Base-by-base conservation (phyloP, 2,888 invertebrate species). In the Drosophila percnosoma region DNA sequence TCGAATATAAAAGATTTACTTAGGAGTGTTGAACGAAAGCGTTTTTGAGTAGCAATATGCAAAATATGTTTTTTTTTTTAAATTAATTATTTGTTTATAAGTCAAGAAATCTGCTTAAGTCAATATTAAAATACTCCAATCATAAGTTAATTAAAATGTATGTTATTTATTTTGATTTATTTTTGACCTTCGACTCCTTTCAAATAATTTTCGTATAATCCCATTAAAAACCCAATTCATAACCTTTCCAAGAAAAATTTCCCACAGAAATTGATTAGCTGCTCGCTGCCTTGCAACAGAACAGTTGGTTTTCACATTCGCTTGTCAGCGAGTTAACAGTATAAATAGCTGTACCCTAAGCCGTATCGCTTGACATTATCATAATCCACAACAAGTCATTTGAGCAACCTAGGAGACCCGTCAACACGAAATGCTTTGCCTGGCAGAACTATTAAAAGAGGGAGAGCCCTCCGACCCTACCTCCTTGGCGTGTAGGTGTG, bases 381-480 rank as follows among this genome's bases (percentile, higher is more conserved):
- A 8, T 71, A 72, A 59, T 71, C 63, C 63, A 71, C 45, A 63
- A 55, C 63, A 72, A 57, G 69, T 62, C 49, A 57, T 69, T 57
- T 52, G 52, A 55, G 52, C 40, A 33, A 40, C 60, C 49, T 66
- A 48, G 53, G 57, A 52, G 67, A 40, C 34, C 63, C 72, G 67
- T 75, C 69, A 62, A 59, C 62, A 55, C 42, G 40, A 68, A 77
- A 57, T 58, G 74, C 74, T 70, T 66, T 59, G 73, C 63, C 70
- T 70, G 68, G 59, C 78, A 70, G 70, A 78, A 82, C 79, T 82
- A 79, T 79, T 82, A 71, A 82, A 74, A 74, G 69, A 62, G 33
- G 33, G 33, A 33, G 33, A 11, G 33, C 11, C 7, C n/a, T 10
- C 15, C 10, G 18, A 0, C 13, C 2, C 27, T 27, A 5, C 31